phyloP scores from a whole-genome alignment of 2,113 vertebrate genomes.

The Solea solea region DNA sequence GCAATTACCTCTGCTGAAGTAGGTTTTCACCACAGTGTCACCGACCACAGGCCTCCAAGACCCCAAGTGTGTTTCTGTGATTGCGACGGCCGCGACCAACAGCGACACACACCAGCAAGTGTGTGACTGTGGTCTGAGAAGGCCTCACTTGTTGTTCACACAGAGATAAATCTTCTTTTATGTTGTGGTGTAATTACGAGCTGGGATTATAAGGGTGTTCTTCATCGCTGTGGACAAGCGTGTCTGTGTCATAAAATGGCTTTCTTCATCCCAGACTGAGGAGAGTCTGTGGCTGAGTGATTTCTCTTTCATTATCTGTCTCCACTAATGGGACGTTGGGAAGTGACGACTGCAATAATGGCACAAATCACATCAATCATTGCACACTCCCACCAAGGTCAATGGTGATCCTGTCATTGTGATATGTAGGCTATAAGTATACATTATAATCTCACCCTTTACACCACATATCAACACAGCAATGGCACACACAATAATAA shows the following conservation, averaged over 20 bases:
- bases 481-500: too few relatives aligned
- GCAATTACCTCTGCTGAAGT: too few relatives aligned
- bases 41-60: background rate
- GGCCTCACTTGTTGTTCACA: slow-evolving; percentile 17
- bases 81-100: background rate
- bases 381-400: slow-evolving; percentile 10
- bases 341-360: background rate
- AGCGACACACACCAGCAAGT: slow-evolving; percentile 12
- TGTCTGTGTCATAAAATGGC: slow-evolving; percentile 15
- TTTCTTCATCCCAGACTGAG: slow-evolving; percentile 25
- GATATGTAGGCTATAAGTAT: background rate
- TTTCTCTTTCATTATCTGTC: slow-evolving; percentile 27
- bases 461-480: background rate
- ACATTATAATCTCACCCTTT: background rate
- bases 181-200: slow-evolving; percentile 24
- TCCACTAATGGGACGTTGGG: slow-evolving; percentile 1
- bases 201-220: slow-evolving; percentile 23
- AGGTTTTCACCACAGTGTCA: background rate
- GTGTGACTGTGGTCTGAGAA: slow-evolving; percentile 27
- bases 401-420: background rate
- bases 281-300: slow-evolving; percentile 17
- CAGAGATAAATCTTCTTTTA: slow-evolving; percentile 14
- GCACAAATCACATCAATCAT: slow-evolving; percentile 19
- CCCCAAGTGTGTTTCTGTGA: background rate
- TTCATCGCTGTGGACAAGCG: slow-evolving; percentile 30